These are phyloP conservation scores for Copidosoma aretas DNA, from an alignment of 2,888 invertebrate genomes.

Conservation along the genomic window DNA sequence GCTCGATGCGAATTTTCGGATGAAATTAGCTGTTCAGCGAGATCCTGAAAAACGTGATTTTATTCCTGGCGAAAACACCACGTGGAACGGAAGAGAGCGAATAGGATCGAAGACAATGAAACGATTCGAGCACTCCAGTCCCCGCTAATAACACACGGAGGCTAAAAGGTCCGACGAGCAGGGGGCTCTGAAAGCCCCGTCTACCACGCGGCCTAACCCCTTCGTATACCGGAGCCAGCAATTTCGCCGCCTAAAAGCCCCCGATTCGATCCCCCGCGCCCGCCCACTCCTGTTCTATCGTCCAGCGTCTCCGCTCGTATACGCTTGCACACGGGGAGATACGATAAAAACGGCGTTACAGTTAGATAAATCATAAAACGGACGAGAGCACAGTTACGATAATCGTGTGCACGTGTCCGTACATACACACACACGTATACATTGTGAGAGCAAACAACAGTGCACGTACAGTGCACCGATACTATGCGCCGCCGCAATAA, in stretches of 20 bases:
- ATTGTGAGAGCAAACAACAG: too few species aligned
- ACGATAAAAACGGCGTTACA: conserved; percentile 27
- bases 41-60: too few species aligned
- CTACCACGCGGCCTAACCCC: neutral
- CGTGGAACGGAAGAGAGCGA: too few species aligned
- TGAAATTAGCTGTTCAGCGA: too few species aligned
- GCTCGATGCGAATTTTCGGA: too few species aligned
- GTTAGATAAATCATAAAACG: conserved; percentile 34
- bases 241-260: conserved; percentile 30
- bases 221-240: conserved; percentile 24
- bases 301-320: neutral
- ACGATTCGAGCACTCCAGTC: too few species aligned
- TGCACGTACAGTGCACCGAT: neutral
- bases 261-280: neutral
- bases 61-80: too few species aligned
- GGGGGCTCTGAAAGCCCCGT: too few species aligned
- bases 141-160: too few species aligned
- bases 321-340: too few species aligned
- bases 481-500: neutral
- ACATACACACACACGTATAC: neutral
- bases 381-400: conserved; percentile 12
- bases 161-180: too few species aligned
- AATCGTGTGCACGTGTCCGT: neutral
- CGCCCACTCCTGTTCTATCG: neutral
- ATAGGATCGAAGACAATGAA: too few species aligned